Base-by-base conservation (phyloP, 2,888 invertebrate genomes). In the Melanotus villosus region DNA sequence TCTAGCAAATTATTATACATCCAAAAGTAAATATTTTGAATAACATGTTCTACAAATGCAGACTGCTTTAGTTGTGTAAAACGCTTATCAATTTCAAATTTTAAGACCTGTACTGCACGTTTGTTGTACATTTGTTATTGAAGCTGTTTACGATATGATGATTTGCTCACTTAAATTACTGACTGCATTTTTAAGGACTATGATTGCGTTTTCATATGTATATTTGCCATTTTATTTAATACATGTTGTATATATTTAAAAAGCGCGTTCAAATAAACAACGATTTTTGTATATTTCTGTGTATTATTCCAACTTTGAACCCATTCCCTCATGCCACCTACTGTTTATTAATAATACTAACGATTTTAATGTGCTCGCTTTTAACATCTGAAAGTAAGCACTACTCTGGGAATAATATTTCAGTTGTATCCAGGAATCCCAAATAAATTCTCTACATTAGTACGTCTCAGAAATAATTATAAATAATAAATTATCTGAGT, bases 201-300 rank as follows among this genome's bases (percentile, higher is more conserved):
- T 32, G 52, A 52, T 52, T 52, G 18, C 12, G 14, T 32, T 32
- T 52, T 50, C 26, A 50, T 52, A 23, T 47, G 47, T 47, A 23
- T 23, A 47, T 47, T 23, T 47, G 6, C 23, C 23, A 45, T 45
- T 43, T 50, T 26, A 12, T 21, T 21, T 52, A 18, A 32, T 32
- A 32, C 14, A 32, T 32, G 4, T 10, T 52, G 52, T 52, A 52
- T 12, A 52, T 32, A 32, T 47, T 41, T 41, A 14, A 41, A n/a
- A n/a, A 16, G 1, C 14, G 18, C 16, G 41, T 41, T 41, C 41
- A 41, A 41, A 41, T 41, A 41, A 41, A 41, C 41, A 16, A 41
- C 9, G 16, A 16, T 7, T 26, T 26, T 26, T 26, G 7, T 26
- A 26, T 7, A 26, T 5, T 26, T 26, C 7, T 26, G 14, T 41